Conservation (phyloP, 2,797 vertebrate genomes). For the Acropternis orthonyx region DNA sequence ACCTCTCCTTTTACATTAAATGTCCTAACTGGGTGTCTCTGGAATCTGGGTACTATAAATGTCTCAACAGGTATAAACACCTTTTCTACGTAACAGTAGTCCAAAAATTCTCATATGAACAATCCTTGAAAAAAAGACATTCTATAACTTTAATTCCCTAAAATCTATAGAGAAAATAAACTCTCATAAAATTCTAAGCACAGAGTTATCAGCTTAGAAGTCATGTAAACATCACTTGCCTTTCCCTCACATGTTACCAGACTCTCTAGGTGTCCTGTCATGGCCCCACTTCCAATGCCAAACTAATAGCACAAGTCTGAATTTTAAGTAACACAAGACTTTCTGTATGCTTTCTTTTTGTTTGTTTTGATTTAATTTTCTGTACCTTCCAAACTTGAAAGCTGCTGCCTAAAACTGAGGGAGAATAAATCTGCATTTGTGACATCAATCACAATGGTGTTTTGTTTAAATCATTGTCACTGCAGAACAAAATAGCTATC, state of each 20-base stretch:
- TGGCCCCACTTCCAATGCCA: background rate
- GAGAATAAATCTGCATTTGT: background rate
- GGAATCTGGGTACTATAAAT: background rate
- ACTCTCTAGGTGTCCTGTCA: background rate
- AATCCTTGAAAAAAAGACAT: background rate
- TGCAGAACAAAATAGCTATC: background rate
- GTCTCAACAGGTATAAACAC: background rate
- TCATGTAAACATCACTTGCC: background rate
- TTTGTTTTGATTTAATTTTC: background rate
- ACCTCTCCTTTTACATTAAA: background rate
- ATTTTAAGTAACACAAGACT: background rate
- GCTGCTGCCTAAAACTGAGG: background rate
- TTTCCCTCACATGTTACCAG: background rate
- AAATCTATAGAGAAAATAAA: background rate
- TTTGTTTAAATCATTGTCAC: background rate
- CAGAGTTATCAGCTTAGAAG: background rate
- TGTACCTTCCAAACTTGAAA: background rate
- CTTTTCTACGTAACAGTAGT: background rate
- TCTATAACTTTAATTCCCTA: background rate
- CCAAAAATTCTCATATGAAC: background rate
- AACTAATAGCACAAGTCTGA: background rate
- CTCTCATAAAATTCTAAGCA: background rate
- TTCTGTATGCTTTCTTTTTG: background rate
- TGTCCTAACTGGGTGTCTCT: background rate
- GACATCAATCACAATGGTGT: background rate